Conservation (phyloP, 2,113 vertebrate species). For the Lynx canadensis region DNA sequence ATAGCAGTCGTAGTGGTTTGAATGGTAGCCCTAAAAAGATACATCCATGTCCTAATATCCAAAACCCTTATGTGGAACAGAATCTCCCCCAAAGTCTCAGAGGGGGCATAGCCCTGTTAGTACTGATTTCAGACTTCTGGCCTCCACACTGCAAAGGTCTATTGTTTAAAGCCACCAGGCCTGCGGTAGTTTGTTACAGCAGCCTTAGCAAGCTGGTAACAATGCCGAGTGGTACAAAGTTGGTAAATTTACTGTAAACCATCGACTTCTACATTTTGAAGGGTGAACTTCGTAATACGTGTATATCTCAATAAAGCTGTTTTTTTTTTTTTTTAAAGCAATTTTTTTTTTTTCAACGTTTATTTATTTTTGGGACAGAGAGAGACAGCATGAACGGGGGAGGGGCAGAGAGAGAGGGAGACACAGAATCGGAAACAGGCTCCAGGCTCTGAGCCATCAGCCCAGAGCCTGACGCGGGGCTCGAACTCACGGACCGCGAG, state of each 20-base stretch:
- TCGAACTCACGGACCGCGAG: no score
- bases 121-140: not conserved
- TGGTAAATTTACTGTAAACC: constrained; percentile 6
- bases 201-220: not conserved
- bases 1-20: not conserved
- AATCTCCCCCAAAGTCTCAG: not conserved
- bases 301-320: not conserved
- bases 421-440: no score
- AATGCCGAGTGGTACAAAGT: not conserved
- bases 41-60: not conserved
- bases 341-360: no score
- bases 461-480: no score
- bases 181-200: not conserved
- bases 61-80: not conserved
- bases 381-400: no score
- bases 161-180: not conserved
- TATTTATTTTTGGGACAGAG: no score
- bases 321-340: not conserved
- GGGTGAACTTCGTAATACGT: not conserved
- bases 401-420: no score
- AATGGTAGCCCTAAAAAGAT: not conserved
- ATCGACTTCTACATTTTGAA: not conserved
- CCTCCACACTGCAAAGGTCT: not conserved
- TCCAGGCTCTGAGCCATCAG: no score
- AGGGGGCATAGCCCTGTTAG: not conserved